phyloP scores from a whole-genome alignment of 1,140 invertebrate genomes.

The Cecropterus lyciades region DNA sequence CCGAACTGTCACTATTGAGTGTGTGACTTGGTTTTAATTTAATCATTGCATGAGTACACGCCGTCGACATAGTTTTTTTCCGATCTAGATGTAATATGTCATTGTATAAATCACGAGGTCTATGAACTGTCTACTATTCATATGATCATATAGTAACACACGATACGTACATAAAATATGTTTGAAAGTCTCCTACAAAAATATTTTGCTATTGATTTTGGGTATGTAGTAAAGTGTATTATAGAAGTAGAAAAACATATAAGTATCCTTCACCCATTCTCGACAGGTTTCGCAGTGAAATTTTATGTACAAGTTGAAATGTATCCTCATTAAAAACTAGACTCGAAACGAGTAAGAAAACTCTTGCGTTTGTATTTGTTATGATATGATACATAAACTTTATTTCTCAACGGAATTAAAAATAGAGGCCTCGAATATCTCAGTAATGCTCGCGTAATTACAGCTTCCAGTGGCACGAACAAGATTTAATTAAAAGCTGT shows the following conservation, averaged over 20 bases:
- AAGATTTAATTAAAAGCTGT: no score
- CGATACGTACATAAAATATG: neutral
- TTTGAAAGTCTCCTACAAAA: neutral
- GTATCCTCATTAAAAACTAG: no score
- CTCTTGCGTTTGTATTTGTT: no score
- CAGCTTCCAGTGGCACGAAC: no score
- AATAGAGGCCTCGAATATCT: no score
- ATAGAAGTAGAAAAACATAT: neutral
- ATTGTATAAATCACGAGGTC: neutral
- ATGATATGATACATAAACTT: no score
- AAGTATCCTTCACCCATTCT: neutral
- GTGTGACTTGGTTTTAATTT: conserved; percentile 48
- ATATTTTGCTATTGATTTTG: neutral
- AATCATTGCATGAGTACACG: conserved; percentile 18
- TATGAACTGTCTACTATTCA: neutral
- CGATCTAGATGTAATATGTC: neutral
- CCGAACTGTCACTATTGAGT: conserved; percentile 24
- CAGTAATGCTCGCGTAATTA: no score
- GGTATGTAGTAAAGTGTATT: neutral
- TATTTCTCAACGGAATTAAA: no score
- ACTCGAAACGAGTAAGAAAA: no score
- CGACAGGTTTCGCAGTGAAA: neutral
- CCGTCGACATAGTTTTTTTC: neutral
- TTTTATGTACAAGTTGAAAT: no score
- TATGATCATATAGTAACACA: neutral